Base-by-base conservation (phyloP, 2,888 invertebrate species). In the Cylindroiulus punctatus region DNA sequence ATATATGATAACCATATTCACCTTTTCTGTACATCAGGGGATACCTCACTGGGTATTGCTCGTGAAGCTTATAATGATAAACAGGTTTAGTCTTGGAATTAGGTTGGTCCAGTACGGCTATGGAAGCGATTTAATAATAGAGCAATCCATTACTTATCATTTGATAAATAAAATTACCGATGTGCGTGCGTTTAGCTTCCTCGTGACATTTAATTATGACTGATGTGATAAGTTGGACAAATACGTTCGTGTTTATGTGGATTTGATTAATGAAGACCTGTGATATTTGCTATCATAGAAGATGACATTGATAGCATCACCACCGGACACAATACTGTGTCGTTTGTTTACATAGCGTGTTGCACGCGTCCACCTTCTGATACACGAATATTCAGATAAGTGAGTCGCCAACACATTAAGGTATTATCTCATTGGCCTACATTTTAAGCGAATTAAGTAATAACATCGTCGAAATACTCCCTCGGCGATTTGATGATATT, bases 391-490 rank as follows among this genome's bases (percentile, higher is more conserved):
- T 14, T 14, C 76, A 76, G 76, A 76, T 76, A 76, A 76, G 30
- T 12, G 26, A 76, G 26, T 76, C 26, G 30, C 76, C 76, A 30
- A 14, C 0, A 30, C 30, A 26, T 76, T 76, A 76, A 30, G 12
- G 22, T 76, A 76, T 76, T 76, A 76, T 76, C 76, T 30, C 76
- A 76, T 30, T 76, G 76, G 30, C 76, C 76, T 76, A 76, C 30
- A 76, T 76, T 76, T 76, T 76, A 76, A 30, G 57, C 26, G 76
- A 76, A 76, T 76, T 76, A 76, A 76, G 76, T 30, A 76, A 76
- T 76, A 76, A 76, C 76, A 76, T 76, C 76, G 76, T 76, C 30
- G 76, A 76, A 76, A 30, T 76, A 22, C 76, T 76, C 76, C 76
- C 76, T 22, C 14, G 76, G 76, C 76, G 76, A 26, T 76, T 76